Evolutionary conservation across 2,888 invertebrate genomes (phyloP).

Genomic region (Acleris emargana): DNA sequence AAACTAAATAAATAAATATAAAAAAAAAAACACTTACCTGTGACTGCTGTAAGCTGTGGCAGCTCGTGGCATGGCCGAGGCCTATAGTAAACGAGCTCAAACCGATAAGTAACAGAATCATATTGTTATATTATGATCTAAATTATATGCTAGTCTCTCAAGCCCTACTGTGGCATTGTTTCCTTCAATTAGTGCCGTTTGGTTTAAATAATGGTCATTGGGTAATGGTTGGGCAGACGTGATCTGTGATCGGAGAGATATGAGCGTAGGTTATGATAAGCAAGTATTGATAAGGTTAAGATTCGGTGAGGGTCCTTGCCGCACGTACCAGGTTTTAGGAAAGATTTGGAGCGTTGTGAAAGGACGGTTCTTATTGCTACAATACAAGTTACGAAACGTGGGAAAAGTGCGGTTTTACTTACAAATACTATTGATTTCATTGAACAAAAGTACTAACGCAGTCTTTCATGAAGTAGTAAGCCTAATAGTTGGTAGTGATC

Average conservation of each 20-base stretch:
- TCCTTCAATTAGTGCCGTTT: constrained; percentile 1
- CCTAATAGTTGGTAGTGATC: too few relatives aligned
- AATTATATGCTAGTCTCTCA: constrained; percentile 14
- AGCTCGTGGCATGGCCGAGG: constrained; percentile 54
- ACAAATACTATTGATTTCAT: too few relatives aligned
- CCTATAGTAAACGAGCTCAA: constrained; percentile 55
- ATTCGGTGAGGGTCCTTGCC: constrained; percentile 12
- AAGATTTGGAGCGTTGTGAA: background rate
- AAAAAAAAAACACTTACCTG: constrained; percentile 56
- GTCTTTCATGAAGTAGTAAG: too few relatives aligned
- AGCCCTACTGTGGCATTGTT: constrained; percentile 18
- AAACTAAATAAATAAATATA: too few relatives aligned
- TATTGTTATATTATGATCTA: constrained; percentile 41
- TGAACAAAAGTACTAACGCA: too few relatives aligned
- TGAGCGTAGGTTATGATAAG: constrained; percentile 15
- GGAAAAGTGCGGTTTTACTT: too few relatives aligned
- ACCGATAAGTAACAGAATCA: constrained; percentile 53
- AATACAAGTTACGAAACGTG: background rate
- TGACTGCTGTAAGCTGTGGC: constrained; percentile 59
- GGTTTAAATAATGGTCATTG: constrained; percentile 33
- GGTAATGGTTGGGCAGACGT: constrained; percentile 41
- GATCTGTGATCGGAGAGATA: constrained; percentile 36
- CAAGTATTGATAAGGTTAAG: constrained; percentile 22
- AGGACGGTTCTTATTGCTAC: background rate
- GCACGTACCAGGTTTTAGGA: constrained; percentile 11